A percentile compares a stretch with the other conserved stretches of the same genome.
These are phyloP conservation scores for Monochamus saltuarius DNA, from an alignment of 1,140 invertebrate genomes.

Conservation along the genomic window DNA sequence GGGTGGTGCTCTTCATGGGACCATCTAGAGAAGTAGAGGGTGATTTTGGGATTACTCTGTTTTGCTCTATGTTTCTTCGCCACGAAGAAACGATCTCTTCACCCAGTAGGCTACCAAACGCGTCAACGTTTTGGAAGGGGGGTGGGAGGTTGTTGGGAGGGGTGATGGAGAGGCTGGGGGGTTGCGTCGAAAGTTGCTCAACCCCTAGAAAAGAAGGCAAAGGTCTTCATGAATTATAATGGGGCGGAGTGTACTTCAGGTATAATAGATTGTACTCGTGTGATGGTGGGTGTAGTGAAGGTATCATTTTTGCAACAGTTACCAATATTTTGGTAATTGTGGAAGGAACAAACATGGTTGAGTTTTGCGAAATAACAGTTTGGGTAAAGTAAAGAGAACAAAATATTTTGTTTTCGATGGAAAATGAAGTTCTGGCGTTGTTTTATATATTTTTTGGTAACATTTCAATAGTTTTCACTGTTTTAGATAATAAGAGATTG, in stretches of 20 bases:
- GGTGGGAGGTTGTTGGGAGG: slow-evolving; percentile 58
- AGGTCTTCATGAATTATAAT: background rate
- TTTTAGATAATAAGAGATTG: too few relatives aligned
- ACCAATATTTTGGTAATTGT: too few relatives aligned
- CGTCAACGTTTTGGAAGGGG: slow-evolving; percentile 67
- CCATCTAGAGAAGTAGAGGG: slow-evolving; percentile 29
- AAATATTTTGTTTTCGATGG: too few relatives aligned
- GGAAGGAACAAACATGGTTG: too few relatives aligned
- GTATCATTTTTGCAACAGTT: too few relatives aligned
- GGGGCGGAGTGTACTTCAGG: too few relatives aligned
- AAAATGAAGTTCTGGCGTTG: too few relatives aligned
- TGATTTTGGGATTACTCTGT: slow-evolving; percentile 52
- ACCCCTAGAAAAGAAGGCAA: slow-evolving; percentile 46
- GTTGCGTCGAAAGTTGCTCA: slow-evolving; percentile 46
- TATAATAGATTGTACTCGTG: background rate
- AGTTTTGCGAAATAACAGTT: too few relatives aligned
- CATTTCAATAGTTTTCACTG: too few relatives aligned
- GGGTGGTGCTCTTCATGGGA: slow-evolving; percentile 47
- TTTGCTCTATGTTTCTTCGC: slow-evolving; percentile 68
- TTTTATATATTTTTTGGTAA: too few relatives aligned
- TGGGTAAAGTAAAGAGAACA: too few relatives aligned
- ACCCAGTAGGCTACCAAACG: slow-evolving; percentile 69
- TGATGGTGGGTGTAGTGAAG: background rate
- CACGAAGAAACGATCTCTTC: slow-evolving; percentile 78
- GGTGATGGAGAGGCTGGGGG: slow-evolving; percentile 37